phyloP scores from a whole-genome alignment of 2,888 invertebrate genomes.

The Diarsia mendica region DNA sequence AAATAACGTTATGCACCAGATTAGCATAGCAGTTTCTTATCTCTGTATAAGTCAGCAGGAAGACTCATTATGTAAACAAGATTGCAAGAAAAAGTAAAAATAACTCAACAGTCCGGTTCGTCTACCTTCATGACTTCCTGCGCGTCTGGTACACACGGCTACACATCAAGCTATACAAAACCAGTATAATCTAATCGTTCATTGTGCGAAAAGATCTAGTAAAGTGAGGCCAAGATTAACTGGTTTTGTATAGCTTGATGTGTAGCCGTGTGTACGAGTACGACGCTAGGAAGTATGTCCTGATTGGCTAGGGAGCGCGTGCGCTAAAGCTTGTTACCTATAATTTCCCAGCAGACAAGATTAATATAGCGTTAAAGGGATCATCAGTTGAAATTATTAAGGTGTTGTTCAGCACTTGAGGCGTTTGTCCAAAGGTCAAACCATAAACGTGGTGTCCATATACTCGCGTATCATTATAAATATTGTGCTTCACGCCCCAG shows the following conservation, averaged over 20 bases:
- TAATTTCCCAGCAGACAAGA: conserved; percentile 74
- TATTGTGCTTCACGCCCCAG: conserved; percentile 23
- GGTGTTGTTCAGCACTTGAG: conserved; percentile 66
- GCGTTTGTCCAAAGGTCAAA: conserved; percentile 76
- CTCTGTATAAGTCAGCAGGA: conserved; percentile 74
- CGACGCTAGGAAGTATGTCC: conserved; percentile 72
- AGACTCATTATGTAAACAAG: conserved; percentile 78
- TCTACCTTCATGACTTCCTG: conserved; percentile 77
- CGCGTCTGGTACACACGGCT: conserved; percentile 60
- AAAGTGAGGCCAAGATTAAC: too few species aligned
- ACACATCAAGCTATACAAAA: too few species aligned
- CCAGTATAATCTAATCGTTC: too few species aligned
- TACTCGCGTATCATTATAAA: conserved; percentile 41
- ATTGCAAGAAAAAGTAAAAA: conserved; percentile 75
- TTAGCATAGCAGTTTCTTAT: conserved; percentile 69
- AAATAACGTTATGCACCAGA: conserved; percentile 63
- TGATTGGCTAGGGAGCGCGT: conserved; percentile 74
- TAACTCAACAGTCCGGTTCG: conserved; percentile 78
- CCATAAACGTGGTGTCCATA: conserved; percentile 57
- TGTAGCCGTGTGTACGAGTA: too few species aligned
- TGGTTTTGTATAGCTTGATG: too few species aligned
- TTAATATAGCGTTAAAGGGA: conserved; percentile 74
- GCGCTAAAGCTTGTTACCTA: conserved; percentile 72
- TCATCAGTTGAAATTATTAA: conserved; percentile 68
- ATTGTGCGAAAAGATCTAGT: too few species aligned